Base-by-base conservation (phyloP, 2,113 vertebrate species). In the Paradoxurus hermaphroditus region DNA sequence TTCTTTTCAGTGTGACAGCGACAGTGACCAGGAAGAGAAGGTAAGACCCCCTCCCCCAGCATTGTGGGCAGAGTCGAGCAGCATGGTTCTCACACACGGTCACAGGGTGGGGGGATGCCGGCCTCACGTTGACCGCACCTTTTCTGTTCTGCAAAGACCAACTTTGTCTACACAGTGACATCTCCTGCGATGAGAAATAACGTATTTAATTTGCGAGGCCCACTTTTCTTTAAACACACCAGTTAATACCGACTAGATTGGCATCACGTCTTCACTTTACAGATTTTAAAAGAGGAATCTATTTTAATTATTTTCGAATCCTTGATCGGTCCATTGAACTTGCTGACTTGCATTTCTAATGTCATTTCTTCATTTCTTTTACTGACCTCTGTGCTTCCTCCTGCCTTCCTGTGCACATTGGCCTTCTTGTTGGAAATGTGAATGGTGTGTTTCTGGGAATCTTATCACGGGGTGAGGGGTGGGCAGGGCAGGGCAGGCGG, bases 11-110 rank as follows among this genome's bases (percentile, higher is more conserved):
- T 99, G 99, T 95, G 99, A 99, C 98, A 99, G 99, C 0, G 99
- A 99, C 98, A 99, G 99, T 77, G 99, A 99, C 98, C 99, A 99
- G 97, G 99, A 99, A 97, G 99, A 99, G 98, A 99, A 99, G 99
- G 99, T 99, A 99, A 99, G 99, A 95, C 82, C n/a, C 18, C 5
- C 78, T 10, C 11, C 3, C 27, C 5, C 51, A 19, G 5, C 56
- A 62, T 44, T 67, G 16, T 44, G 65, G 56, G 89, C 70, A 39
- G 49, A 59, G 36, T 11, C 11, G 39, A 67, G 16, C n/a, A n/a
- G 31, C 0, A 0, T 19, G 7, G 13, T 36, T 29, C 19, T 41
- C 44, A 19, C 78, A 2, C 9, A 14, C 0, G n/a, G n/a, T 63
- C 4, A 19, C n/a, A 46, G 25, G 21, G 44, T 7, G 7, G 31